Evolutionary conservation across 2,113 vertebrate genomes (phyloP).

Genomic region (Neofelis nebulosa): DNA sequence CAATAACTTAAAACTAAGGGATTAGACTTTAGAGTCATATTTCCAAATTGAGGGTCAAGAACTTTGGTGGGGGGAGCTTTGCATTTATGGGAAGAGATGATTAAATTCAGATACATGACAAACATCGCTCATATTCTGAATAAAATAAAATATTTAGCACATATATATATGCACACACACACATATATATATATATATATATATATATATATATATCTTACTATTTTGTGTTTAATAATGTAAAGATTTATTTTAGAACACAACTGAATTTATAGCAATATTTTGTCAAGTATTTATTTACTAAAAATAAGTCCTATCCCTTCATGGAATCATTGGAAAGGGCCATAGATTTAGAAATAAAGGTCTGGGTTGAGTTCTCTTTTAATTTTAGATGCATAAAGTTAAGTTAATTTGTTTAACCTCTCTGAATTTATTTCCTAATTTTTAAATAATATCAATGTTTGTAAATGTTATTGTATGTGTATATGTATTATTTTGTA

Average conservation of each 20-base stretch:
- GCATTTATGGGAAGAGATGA: neutral
- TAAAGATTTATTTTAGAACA: neutral
- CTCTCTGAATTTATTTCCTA: neutral
- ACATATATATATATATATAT: neutral
- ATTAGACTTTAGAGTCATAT: neutral
- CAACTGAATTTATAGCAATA: neutral
- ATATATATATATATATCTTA: too few species aligned
- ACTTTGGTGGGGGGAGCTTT: neutral
- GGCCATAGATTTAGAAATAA: neutral
- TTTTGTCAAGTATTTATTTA: conserved; percentile 13
- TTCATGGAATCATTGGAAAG: neutral
- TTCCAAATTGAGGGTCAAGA: neutral
- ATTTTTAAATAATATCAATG: neutral
- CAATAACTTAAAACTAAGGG: neutral
- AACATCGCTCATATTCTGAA: neutral
- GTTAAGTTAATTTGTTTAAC: neutral
- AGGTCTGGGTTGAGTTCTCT: neutral
- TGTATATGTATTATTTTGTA: neutral
- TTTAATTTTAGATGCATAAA: neutral
- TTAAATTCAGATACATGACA: neutral
- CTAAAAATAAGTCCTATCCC: neutral
- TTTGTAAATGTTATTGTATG: neutral
- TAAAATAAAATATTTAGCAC: neutral
- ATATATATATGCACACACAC: neutral
- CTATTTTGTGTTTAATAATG: neutral